Percentiles rank a stretch among this genome's conserved stretches.
Evolutionary conservation across 2,113 vertebrate genomes (phyloP).

Genomic region (Gadus macrocephalus): DNA sequence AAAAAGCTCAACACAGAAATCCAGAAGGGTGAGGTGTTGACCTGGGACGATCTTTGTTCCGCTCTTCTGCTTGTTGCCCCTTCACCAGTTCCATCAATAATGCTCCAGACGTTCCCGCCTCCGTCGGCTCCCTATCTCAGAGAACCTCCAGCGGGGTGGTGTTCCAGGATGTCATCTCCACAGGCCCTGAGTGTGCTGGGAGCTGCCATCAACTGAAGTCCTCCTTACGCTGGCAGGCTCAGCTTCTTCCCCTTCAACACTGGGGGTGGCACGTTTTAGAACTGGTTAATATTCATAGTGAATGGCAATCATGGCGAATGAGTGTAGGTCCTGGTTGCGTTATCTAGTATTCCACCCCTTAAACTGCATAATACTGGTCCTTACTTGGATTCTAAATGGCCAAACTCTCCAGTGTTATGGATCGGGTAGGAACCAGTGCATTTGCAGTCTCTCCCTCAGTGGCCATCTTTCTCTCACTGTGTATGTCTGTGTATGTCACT

Average conservation of each 20-base stretch:
- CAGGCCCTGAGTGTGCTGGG: constrained; percentile 80
- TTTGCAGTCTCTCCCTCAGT: no score
- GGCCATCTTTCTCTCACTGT: no score
- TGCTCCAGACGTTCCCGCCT: constrained; percentile 71
- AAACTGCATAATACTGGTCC: no score
- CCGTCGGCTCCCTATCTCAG: constrained; percentile 77
- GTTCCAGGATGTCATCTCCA: constrained; percentile 71
- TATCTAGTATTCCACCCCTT: no score
- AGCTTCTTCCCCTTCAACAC: constrained; percentile 99
- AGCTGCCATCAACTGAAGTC: constrained; percentile 71
- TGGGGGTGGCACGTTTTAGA: constrained; percentile 45
- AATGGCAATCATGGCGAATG: neutral
- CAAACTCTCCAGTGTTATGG: no score
- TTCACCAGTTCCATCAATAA: constrained; percentile 58
- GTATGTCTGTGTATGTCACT: no score
- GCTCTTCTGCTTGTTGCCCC: constrained; percentile 75
- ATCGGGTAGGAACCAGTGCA: no score
- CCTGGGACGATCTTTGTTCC: constrained; percentile 64
- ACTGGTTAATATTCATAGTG: neutral
- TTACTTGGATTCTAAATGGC: no score
- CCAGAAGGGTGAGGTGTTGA: constrained; percentile 62
- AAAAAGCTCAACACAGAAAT: constrained; percentile 94
- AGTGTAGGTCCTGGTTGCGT: neutral
- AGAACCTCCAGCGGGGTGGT: constrained; percentile 77
- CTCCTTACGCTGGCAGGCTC: constrained; percentile 95